A percentile compares a stretch with the other conserved stretches of the same genome.
Conservation (phyloP, 2,797 vertebrate species). For the Botia almorhae region DNA sequence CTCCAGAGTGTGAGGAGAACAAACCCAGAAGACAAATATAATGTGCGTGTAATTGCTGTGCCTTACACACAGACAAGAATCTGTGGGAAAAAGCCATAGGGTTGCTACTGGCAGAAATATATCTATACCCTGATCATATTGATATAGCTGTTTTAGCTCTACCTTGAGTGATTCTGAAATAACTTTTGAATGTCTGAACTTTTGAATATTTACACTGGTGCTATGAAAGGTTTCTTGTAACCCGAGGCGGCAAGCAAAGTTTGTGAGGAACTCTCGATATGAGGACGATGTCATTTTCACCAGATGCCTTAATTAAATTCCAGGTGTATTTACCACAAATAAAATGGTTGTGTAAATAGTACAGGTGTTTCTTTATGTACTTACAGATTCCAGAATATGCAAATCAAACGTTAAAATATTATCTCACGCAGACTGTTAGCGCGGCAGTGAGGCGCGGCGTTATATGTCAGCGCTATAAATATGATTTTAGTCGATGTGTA, state of each 20-base stretch:
- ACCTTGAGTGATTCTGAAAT: background rate
- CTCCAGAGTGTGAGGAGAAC: slow-evolving; percentile 3
- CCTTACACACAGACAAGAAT: background rate
- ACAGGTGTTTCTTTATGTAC: slow-evolving; percentile 4
- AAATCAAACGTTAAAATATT: slow-evolving; percentile 23
- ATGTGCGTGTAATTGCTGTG: background rate
- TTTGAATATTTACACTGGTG: background rate
- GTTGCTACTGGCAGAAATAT: background rate
- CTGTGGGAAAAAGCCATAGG: background rate
- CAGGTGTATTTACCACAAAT: slow-evolving; percentile 3
- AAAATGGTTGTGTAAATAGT: slow-evolving; percentile 20
- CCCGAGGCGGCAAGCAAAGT: background rate
- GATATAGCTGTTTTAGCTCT: background rate
- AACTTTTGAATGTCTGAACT: background rate
- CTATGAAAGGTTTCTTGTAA: slow-evolving; percentile 10
- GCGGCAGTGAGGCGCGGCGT: background rate
- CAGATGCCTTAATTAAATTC: background rate
- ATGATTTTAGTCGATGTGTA: slow-evolving; percentile 5
- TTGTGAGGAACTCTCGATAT: background rate
- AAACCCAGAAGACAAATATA: slow-evolving; percentile 2
- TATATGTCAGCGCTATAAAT: slow-evolving; percentile 12
- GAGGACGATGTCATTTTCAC: background rate
- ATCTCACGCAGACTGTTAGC: background rate
- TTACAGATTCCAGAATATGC: slow-evolving; percentile 16
- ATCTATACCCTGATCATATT: background rate